These are phyloP conservation scores for Microchrysa polita DNA, from an alignment of 2,888 invertebrate species.

Conservation along the genomic window DNA sequence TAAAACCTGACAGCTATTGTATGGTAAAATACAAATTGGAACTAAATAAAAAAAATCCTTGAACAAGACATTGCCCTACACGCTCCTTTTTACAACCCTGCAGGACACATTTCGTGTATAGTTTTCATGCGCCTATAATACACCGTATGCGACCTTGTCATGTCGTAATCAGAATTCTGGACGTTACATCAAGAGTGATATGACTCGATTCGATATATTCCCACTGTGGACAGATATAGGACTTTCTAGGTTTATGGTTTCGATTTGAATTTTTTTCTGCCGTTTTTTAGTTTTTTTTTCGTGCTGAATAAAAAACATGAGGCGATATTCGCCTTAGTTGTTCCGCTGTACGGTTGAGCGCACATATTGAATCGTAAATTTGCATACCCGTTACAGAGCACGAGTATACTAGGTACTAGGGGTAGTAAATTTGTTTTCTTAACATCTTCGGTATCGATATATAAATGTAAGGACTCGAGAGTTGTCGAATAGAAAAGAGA, in stretches of 20 bases:
- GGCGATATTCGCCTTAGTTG: not conserved
- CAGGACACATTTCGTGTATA: not conserved
- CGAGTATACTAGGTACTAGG: too few species aligned
- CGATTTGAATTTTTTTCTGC: conserved; percentile 7
- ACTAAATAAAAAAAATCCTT: too few species aligned
- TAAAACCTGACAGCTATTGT: too few species aligned
- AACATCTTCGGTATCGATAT: conserved; percentile 22
- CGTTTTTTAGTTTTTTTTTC: not conserved
- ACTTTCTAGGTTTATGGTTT: conserved; percentile 40
- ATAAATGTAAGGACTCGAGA: conserved; percentile 8
- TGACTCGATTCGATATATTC: conserved; percentile 13
- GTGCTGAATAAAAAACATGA: not conserved
- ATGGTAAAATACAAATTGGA: too few species aligned
- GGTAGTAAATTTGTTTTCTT: conserved; percentile 31
- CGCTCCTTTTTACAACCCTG: not conserved
- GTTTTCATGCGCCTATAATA: not conserved
- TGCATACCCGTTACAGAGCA: too few species aligned
- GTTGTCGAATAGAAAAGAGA: not conserved
- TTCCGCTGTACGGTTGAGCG: not conserved
- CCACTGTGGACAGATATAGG: not conserved
- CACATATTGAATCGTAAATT: conserved; percentile 22
- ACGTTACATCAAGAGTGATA: not conserved
- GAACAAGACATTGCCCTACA: not conserved
- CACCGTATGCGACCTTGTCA: too few species aligned
- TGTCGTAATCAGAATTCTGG: not conserved